Evolutionary conservation across 2,888 invertebrate species (phyloP).

Genomic region (Vandiemenella viatica): DNA sequence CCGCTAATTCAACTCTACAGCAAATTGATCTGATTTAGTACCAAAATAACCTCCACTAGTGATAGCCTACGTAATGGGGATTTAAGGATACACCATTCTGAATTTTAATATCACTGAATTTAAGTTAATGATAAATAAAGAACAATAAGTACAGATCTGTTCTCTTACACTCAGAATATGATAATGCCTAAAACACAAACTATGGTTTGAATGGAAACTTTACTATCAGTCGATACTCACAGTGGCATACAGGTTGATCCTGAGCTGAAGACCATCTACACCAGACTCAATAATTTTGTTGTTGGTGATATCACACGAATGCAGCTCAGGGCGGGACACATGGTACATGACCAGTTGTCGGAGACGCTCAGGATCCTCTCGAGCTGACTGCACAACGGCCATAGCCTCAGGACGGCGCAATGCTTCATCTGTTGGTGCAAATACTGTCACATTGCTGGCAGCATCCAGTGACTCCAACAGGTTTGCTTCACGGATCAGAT

Average conservation of each 20-base stretch:
- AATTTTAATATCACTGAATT: too few relatives aligned
- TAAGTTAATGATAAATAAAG: too few relatives aligned
- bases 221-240: too few relatives aligned
- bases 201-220: too few relatives aligned
- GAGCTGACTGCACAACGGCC: constrained; percentile 23
- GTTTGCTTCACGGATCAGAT: constrained; percentile 28
- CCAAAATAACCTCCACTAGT: too few relatives aligned
- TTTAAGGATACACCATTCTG: too few relatives aligned
- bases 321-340: constrained; percentile 37
- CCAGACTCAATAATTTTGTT: constrained; percentile 36
- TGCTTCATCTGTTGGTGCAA: constrained; percentile 34
- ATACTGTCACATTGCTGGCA: constrained; percentile 31
- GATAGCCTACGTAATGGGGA: too few relatives aligned
- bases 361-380: constrained; percentile 31
- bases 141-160: too few relatives aligned
- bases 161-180: too few relatives aligned
- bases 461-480: constrained; percentile 26
- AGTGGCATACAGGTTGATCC: constrained; percentile 44
- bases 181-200: too few relatives aligned
- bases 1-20: too few relatives aligned
- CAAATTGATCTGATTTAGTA: too few relatives aligned
- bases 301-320: constrained; percentile 38
- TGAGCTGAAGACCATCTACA: constrained; percentile 32
- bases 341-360: constrained; percentile 47
- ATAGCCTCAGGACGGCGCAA: constrained; percentile 21